Conservation (phyloP, 1,140 invertebrate species). For the Sarcophaga bullata region DNA sequence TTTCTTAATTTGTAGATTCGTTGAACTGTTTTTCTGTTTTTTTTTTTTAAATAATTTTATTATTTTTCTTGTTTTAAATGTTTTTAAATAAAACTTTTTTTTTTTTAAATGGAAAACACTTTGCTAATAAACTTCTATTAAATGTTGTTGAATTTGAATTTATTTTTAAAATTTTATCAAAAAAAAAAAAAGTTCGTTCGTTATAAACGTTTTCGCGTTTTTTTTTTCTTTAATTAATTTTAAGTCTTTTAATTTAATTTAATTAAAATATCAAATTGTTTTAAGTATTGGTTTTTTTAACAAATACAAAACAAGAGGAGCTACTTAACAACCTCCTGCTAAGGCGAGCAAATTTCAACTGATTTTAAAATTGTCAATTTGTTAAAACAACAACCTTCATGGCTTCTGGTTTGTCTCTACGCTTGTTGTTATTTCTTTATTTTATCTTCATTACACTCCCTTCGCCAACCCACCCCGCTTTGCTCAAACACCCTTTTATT, state of each 20-base stretch:
- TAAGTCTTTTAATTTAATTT: too few species aligned
- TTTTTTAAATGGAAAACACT: slow-evolving; percentile 20
- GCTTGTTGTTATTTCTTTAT: neutral
- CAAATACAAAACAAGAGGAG: slow-evolving; percentile 5
- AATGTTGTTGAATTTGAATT: neutral
- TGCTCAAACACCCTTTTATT: neutral
- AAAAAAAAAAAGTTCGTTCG: neutral
- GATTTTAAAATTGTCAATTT: neutral
- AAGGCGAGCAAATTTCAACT: slow-evolving; percentile 38
- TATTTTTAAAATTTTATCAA: neutral
- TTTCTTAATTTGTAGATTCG: slow-evolving; percentile 10
- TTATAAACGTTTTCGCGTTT: slow-evolving; percentile 16
- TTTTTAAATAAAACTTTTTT: slow-evolving; percentile 5
- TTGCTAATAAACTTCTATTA: slow-evolving; percentile 16
- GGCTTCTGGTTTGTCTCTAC: neutral
- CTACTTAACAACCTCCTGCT: slow-evolving; percentile 33
- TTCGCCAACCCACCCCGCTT: too few species aligned
- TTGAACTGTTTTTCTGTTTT: slow-evolving; percentile 22
- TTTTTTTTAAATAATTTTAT: neutral
- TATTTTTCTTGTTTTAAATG: neutral
- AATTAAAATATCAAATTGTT: too few species aligned
- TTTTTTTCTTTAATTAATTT: neutral
- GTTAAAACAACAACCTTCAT: slow-evolving; percentile 36
- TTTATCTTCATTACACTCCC: neutral
- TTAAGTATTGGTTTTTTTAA: neutral